Base-by-base conservation (phyloP, 2,888 invertebrate species). In the Mythimna loreyi region DNA sequence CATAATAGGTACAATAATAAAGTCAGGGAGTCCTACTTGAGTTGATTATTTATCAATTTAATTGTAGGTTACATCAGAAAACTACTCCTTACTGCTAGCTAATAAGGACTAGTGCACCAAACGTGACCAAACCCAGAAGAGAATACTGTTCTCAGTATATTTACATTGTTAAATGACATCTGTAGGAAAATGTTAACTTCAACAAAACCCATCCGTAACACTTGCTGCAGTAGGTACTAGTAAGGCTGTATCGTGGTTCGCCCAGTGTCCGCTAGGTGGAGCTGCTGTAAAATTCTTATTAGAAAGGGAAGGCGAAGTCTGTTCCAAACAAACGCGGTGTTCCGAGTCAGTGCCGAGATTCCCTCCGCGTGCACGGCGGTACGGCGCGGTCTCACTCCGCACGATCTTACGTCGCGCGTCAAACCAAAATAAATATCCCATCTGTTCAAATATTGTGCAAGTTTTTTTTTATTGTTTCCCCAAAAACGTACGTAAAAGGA, bases 401-500 rank as follows among this genome's bases (percentile, higher is more conserved):
- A 73, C 72, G 67, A 82, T 85, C 71, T 86, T 85, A 85, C 90
- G 87, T 88, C 92, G 91, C 92, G 93, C 91, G 94, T 91, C 90
- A 90, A 78, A 92, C 92, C 89, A 93, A 94, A 95, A 94, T 94
- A 94, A 92, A 93, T 91, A 90, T 81, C 87, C 91, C 95, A 95
- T 93, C 94, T 95, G 95, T 94, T 92, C 89, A 93, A 93, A 93
- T 93, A 94, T 92, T 93, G 93, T 94, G 93, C 90, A 91, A 92
- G 93, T 94, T 93, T 90, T 92, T 69, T 88, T 90, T 91, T 92
- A 91, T 91, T 91, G 90, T 92, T 90, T 87, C 86, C 89, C 81
- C 74, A 85, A 91, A 92, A 90, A 87, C 85, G 83, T 84, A 81
- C 81, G 72, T 81, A 77, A 75, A 89, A 92, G 88, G 81, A 90